Evolutionary conservation across 1,140 invertebrate species (phyloP).

Genomic region (Formica selysi): DNA sequence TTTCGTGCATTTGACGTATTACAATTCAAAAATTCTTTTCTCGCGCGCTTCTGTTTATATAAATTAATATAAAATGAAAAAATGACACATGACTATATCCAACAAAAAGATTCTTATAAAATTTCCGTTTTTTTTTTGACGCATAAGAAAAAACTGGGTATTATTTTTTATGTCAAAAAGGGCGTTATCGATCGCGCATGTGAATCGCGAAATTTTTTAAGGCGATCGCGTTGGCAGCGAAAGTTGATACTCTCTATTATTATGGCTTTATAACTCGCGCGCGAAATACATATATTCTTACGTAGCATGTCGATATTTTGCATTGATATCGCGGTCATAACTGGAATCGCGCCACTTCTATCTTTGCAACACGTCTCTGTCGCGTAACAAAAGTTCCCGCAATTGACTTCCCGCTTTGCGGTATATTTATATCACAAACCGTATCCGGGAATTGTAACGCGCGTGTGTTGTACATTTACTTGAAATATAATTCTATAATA

Average conservation of each 20-base stretch:
- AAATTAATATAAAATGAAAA: too few species aligned
- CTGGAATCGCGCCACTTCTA: not conserved
- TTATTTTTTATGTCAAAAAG: constrained; percentile 32
- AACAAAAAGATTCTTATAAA: not conserved
- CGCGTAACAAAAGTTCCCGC: not conserved
- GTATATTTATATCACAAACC: constrained; percentile 8
- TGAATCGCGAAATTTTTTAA: constrained; percentile 11
- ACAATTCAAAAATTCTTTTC: too few species aligned
- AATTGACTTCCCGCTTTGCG: not conserved
- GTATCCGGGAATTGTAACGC: not conserved
- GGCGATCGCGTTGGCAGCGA: not conserved
- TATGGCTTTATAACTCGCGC: not conserved
- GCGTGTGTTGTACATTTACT: not conserved
- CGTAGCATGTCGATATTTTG: not conserved
- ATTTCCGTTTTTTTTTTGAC: not conserved
- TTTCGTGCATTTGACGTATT: not conserved
- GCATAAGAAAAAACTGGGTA: constrained; percentile 1
- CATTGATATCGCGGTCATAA: not conserved
- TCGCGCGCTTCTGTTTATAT: too few species aligned
- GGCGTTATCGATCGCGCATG: constrained; percentile 2
- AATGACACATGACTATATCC: too few species aligned
- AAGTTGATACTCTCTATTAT: not conserved
- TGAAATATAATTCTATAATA: constrained; percentile 26
- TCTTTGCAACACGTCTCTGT: not conserved
- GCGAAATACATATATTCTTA: constrained; percentile 26